phyloP scores from a whole-genome alignment of 2,797 vertebrate species.

The Trematomus bernacchii region DNA sequence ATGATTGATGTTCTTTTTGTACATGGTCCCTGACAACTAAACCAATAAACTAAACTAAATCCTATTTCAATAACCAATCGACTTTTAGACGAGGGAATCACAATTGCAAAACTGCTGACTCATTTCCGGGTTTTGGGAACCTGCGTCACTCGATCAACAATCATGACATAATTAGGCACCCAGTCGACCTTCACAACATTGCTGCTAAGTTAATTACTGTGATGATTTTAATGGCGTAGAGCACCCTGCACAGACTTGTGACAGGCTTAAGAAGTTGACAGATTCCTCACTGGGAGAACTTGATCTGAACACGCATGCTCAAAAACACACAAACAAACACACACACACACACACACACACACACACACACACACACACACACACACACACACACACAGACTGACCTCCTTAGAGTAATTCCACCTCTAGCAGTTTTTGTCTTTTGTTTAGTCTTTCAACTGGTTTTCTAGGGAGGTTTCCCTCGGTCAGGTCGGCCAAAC shows the following conservation, averaged over 20 bases:
- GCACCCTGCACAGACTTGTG: not conserved
- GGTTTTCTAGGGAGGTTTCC: constrained; percentile 62
- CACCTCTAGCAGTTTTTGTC: constrained; percentile 72
- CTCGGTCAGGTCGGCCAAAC: constrained; percentile 54
- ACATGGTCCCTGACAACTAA: too few relatives aligned
- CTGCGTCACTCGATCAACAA: not conserved
- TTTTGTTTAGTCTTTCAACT: constrained; percentile 72
- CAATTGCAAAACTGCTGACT: too few relatives aligned
- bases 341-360: constrained; percentile 6
- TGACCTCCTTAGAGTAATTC: constrained; percentile 48
- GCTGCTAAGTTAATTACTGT: constrained; percentile 5
- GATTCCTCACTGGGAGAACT: constrained; percentile 39
- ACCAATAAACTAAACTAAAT: too few relatives aligned
- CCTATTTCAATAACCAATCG: too few relatives aligned
- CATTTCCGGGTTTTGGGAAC: too few relatives aligned
- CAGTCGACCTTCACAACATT: not conserved
- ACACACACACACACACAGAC: constrained; percentile 7
- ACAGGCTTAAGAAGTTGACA: constrained; percentile 21
- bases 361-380: constrained; percentile 13
- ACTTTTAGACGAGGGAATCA: too few relatives aligned
- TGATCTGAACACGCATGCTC: constrained; percentile 40
- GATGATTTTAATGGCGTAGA: not conserved
- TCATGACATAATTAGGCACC: constrained; percentile 21
- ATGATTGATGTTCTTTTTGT: too few relatives aligned
- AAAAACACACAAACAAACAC: not conserved